Evolutionary conservation across 2,888 invertebrate species (phyloP).

Genomic region (Scelioninae gen. 1): DNA sequence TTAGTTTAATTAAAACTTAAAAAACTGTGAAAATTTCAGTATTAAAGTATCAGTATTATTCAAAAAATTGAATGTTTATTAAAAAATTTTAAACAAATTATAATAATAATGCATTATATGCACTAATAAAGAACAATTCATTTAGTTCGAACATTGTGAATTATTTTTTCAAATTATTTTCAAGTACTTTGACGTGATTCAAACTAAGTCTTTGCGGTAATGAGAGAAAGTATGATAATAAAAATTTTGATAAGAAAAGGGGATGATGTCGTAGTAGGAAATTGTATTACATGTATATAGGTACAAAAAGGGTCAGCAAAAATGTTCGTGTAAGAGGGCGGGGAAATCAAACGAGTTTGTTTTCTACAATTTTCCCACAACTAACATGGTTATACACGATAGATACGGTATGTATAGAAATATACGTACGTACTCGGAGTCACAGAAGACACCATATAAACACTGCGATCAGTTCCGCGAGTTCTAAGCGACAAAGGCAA

Average conservation of each 20-base stretch:
- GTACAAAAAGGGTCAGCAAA: conserved; percentile 40
- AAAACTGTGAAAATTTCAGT: too few species aligned
- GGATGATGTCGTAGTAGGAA: conserved; percentile 37
- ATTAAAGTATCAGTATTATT: too few species aligned
- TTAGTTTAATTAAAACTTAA: too few species aligned
- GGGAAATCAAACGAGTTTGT: conserved; percentile 80
- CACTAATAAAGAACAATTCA: too few species aligned
- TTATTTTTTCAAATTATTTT: too few species aligned
- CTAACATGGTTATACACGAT: conserved; percentile 79
- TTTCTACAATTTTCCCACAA: conserved; percentile 83
- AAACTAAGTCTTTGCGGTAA: too few species aligned
- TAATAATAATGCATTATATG: too few species aligned
- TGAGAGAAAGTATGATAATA: conserved; percentile 36
- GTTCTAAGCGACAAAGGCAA: conserved; percentile 78
- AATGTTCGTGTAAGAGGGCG: conserved; percentile 34
- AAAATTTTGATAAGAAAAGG: conserved; percentile 42
- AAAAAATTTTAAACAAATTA: too few species aligned
- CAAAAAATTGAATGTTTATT: too few species aligned
- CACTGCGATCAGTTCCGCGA: conserved; percentile 80
- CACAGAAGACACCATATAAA: conserved; percentile 83
- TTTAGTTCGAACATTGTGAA: too few species aligned
- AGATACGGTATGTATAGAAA: conserved; percentile 78
- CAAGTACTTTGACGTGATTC: too few species aligned
- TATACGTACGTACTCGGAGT: conserved; percentile 78
- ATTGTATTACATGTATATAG: conserved; percentile 48